Conservation (phyloP, 2,113 vertebrate genomes). For the Rhynchopsitta pachyrhyncha region DNA sequence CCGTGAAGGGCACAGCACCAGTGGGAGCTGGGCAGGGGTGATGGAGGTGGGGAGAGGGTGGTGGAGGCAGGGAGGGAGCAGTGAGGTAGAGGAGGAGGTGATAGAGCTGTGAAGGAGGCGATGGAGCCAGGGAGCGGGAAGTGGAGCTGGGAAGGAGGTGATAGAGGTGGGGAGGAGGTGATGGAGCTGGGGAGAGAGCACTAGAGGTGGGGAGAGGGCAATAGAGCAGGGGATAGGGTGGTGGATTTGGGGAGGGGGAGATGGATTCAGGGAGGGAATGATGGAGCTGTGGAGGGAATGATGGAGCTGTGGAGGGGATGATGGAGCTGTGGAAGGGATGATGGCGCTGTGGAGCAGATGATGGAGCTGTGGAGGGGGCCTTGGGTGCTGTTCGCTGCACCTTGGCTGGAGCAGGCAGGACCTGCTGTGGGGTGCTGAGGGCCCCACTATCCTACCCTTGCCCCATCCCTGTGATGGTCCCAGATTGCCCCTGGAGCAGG, state of each 20-base stretch:
- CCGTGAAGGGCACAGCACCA: not conserved
- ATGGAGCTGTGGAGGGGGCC: not conserved
- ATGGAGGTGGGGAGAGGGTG: not conserved
- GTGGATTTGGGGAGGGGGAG: not conserved
- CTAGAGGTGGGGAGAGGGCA: not conserved
- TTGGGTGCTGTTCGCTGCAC: not conserved
- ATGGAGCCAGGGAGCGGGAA: not conserved
- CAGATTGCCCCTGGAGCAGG: not conserved
- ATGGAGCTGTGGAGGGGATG: not conserved
- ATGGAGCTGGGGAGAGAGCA: not conserved
- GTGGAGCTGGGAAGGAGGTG: not conserved
- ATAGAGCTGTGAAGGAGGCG: not conserved
- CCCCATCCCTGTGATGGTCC: not conserved
- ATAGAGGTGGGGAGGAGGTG: not conserved
- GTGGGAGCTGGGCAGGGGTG: not conserved
- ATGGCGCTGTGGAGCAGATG: not conserved
- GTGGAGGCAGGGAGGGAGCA: not conserved
- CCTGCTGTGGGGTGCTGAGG: too few species aligned
- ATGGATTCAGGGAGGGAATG: accelerated
- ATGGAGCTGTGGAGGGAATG: not conserved
- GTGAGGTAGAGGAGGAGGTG: not conserved
- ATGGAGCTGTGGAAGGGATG: not conserved
- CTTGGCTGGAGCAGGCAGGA: not conserved
- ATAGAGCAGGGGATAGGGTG: accelerated
- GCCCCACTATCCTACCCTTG: not conserved